A percentile compares a stretch with the other conserved stretches of the same genome.
Evolutionary conservation across 1,140 invertebrate species (phyloP).

Genomic region (Littorina saxatilis): DNA sequence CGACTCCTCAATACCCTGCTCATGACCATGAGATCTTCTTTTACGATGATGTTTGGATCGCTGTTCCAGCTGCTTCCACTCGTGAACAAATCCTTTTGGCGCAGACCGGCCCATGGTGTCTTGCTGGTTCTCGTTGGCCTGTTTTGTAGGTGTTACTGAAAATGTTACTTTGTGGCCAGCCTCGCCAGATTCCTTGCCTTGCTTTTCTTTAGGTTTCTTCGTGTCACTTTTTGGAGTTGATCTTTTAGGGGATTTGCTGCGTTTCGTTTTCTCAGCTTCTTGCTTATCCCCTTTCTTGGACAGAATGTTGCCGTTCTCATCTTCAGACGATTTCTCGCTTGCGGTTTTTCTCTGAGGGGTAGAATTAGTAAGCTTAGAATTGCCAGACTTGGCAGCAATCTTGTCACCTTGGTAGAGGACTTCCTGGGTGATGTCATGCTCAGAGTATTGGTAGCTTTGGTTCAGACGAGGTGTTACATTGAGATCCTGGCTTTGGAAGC

Average conservation of each 20-base stretch:
- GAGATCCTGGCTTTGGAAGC: background rate
- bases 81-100: background rate
- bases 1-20: background rate
- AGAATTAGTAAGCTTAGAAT: background rate
- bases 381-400: background rate
- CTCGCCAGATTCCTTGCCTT: background rate
- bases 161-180: no score
- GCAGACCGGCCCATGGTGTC: no score
- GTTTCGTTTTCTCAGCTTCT: background rate
- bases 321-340: background rate
- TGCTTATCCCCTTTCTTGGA: background rate
- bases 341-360: background rate
- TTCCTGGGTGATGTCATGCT: background rate
- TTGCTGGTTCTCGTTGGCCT: no score
- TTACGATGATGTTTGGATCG: background rate
- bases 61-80: conserved; percentile 9
- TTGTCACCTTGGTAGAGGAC: background rate
- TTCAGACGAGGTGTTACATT: conserved; percentile 11
- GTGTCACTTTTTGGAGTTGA: background rate
- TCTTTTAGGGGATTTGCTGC: background rate
- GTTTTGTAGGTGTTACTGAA: no score
- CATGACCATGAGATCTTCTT: background rate
- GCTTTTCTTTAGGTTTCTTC: background rate
- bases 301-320: background rate
- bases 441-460: conserved; percentile 12